Evolutionary conservation across 2,888 invertebrate species (phyloP).

Genomic region (Ornithoptera priamus): DNA sequence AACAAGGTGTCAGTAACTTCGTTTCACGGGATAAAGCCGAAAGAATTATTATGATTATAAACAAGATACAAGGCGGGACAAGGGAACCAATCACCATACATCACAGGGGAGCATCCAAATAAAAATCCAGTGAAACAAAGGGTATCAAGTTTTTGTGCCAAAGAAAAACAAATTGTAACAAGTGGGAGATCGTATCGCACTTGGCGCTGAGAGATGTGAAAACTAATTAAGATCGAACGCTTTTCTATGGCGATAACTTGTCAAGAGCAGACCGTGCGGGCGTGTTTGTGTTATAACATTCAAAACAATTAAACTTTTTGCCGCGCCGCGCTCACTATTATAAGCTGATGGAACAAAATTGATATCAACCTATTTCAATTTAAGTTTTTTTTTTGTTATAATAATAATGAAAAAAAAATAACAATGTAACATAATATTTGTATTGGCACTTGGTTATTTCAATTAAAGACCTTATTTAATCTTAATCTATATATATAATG

Average conservation of each 20-base stretch:
- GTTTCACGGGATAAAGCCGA: conserved; percentile 61
- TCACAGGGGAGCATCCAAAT: conserved; percentile 70
- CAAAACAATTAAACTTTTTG: conserved; percentile 79
- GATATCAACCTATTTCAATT: conserved; percentile 1
- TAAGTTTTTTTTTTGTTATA: not conserved
- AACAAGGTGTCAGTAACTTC: conserved; percentile 54
- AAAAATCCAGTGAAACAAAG: conserved; percentile 71
- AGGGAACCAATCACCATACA: conserved; percentile 79
- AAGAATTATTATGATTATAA: conserved; percentile 76
- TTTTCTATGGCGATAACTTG: conserved; percentile 77
- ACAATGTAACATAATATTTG: too few relatives aligned
- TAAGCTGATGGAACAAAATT: conserved; percentile 12
- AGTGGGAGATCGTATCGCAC: conserved; percentile 74
- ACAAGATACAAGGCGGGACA: conserved; percentile 74
- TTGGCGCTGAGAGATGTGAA: conserved; percentile 78
- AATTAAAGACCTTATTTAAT: too few relatives aligned
- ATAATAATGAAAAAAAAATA: not conserved
- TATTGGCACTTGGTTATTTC: not conserved
- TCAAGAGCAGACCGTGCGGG: conserved; percentile 63
- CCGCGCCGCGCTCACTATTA: conserved; percentile 50
- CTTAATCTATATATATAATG: too few relatives aligned
- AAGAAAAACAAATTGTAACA: conserved; percentile 78
- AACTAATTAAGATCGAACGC: conserved; percentile 79
- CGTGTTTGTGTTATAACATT: conserved; percentile 75
- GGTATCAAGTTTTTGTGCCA: conserved; percentile 67